Evolutionary conservation across 2,113 vertebrate species (phyloP), one percentile per base, ranked within the genome.

Genomic region (Melanerpes aurifrons): DNA sequence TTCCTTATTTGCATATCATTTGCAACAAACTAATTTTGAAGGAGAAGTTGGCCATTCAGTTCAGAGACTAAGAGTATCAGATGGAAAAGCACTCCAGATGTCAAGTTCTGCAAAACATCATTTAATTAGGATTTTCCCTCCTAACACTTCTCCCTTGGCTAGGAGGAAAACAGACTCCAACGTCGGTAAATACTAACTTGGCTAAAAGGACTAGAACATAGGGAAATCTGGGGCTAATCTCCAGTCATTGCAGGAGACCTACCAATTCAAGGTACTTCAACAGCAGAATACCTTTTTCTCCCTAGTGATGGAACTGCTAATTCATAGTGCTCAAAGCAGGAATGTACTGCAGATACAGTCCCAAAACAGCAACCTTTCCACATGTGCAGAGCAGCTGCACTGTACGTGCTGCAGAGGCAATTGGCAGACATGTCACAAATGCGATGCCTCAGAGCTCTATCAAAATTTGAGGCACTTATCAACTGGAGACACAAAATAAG

Each of bases 141-240:
- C 43, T 32, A 71, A 68, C 54, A 4, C 17, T 68, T 64, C 21
- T 48, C 24, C 15, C 20, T 70, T 66, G 45, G 17, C 66, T 74
- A 48, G 32, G 81, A 75, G 70, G 11, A 92, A 93, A 93, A 83
- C 14, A 77, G 47, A 77, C 4, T 92, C 12, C 43, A 74, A 14
- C 26, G 64, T 25, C 40, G 75, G 61, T 26, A 83, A 80, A 29
- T 10, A 12, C 2, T 16, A 15, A 68, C 58, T 78, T 40, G 13
- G 16, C 71, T 74, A 75, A 79, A 54, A 47, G 12, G 43, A 74
- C 25, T 12, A 29, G 64, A 74, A 74, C 18, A 21, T 16, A 12
- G 0, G 24, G 66, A 78, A 75, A 68, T 37, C 62, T 57, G 53
- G 43, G 48, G 66, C 48, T 83, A 13, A 64, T 56, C 69, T 70